phyloP scores from a whole-genome alignment of 1,140 invertebrate genomes.

The Helicoverpa armigera region DNA sequence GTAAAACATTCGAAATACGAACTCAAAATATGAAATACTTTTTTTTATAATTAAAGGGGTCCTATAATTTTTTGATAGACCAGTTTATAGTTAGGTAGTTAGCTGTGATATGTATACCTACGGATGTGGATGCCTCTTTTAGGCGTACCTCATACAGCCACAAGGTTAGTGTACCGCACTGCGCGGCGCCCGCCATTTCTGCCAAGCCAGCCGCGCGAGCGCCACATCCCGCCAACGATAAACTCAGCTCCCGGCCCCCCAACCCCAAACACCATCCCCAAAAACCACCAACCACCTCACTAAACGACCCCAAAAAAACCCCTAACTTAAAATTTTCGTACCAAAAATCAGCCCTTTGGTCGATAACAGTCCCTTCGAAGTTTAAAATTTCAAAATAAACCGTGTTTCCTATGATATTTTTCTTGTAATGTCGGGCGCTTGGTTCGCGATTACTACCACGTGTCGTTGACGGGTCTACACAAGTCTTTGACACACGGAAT shows the following conservation, averaged over 20 bases:
- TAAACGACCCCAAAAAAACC: slow-evolving; percentile 13
- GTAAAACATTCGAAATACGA: background rate
- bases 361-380: background rate
- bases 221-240: slow-evolving; percentile 51
- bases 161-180: slow-evolving; percentile 65
- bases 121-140: slow-evolving; percentile 56
- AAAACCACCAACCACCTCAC: background rate
- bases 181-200: slow-evolving; percentile 64
- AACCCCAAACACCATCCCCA: slow-evolving; percentile 49
- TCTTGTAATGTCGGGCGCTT: slow-evolving; percentile 9
- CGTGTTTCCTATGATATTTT: slow-evolving; percentile 19
- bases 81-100: slow-evolving; percentile 32
- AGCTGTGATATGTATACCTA: slow-evolving; percentile 49
- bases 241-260: slow-evolving; percentile 27
- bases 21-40: background rate
- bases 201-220: slow-evolving; percentile 57
- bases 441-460: slow-evolving; percentile 3
- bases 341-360: slow-evolving; percentile 1
- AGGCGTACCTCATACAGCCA: slow-evolving; percentile 65
- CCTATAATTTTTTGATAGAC: background rate
- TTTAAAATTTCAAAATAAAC: slow-evolving; percentile 25
- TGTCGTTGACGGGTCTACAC: background rate
- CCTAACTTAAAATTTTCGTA: background rate
- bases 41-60: background rate
- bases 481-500: slow-evolving; percentile 25